Evolutionary conservation across 1,140 invertebrate species (phyloP).

Genomic region (Oscheius sp.): DNA sequence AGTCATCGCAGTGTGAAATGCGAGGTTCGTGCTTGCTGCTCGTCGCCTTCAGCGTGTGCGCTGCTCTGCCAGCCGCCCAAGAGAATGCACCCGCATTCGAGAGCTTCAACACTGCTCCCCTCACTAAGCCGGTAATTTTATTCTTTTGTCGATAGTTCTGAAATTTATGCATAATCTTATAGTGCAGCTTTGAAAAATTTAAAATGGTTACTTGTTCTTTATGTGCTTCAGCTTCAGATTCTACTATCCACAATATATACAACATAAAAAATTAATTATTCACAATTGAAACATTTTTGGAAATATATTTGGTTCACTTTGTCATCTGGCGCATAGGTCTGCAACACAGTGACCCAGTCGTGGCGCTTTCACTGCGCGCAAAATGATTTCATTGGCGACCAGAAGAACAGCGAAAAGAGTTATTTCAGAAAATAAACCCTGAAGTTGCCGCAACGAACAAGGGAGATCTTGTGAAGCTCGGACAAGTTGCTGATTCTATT

Average conservation of each 20-base stretch:
- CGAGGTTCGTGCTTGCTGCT: slow-evolving; percentile 8
- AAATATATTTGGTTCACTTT: too few relatives aligned
- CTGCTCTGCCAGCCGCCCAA: not conserved
- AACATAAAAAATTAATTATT: too few relatives aligned
- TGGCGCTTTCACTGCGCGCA: not conserved
- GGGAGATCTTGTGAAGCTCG: slow-evolving; percentile 16
- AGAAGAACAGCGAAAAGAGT: not conserved
- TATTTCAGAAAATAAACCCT: not conserved
- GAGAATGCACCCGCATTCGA: not conserved
- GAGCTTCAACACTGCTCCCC: slow-evolving; percentile 1
- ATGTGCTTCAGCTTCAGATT: too few relatives aligned
- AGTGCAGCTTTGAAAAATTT: too few relatives aligned
- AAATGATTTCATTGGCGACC: not conserved
- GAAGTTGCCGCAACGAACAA: slow-evolving; percentile 14
- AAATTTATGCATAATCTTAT: too few relatives aligned
- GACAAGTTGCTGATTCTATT: slow-evolving; percentile 32
- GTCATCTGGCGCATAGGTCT: too few relatives aligned
- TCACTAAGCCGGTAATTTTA: not conserved
- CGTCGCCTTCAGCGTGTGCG: not conserved
- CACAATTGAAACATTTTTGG: too few relatives aligned
- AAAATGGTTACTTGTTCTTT: too few relatives aligned
- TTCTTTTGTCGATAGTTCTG: too few relatives aligned
- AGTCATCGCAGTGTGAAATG: slow-evolving; percentile 8
- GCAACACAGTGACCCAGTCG: not conserved
- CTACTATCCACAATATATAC: too few relatives aligned